Percentiles rank a stretch among this genome's conserved stretches.
Conservation (phyloP, 37 sponge, comb jelly and placozoan species). For the Oscarella lobularis region DNA sequence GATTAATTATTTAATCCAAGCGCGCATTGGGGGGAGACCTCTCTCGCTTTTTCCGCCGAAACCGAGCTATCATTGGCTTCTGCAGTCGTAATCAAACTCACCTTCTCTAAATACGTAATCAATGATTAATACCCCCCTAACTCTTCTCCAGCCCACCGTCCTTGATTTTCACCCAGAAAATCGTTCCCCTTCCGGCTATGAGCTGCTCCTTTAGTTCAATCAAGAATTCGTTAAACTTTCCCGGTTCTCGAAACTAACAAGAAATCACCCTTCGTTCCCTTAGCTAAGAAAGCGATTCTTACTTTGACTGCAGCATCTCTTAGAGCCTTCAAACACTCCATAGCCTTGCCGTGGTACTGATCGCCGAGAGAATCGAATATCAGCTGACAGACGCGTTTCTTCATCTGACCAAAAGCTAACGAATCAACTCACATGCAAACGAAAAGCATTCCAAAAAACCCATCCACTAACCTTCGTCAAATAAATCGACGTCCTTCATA, state of each 20-base stretch:
- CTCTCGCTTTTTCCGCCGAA: neutral
- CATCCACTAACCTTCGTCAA: conserved; percentile 20
- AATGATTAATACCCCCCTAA: too few relatives aligned
- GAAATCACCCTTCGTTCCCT: neutral
- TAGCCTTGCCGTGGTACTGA: conserved; percentile 46
- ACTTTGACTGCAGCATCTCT: conserved; percentile 50
- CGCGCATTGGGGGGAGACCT: neutral
- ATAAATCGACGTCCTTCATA: conserved; percentile 15
- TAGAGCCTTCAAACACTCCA: conserved; percentile 48
- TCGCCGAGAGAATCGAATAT: conserved; percentile 76
- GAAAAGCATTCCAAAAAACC: conserved; percentile 2
- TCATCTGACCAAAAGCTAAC: conserved; percentile 68
- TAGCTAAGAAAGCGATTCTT: conserved; percentile 4
- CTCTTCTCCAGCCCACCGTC: conserved; percentile 8
- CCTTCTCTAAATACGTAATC: neutral
- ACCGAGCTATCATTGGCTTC: conserved; percentile 3
- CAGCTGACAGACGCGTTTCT: conserved; percentile 33
- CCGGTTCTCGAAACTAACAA: conserved; percentile 28
- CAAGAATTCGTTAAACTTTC: conserved; percentile 52
- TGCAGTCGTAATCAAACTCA: conserved; percentile 3
- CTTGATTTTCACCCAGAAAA: conserved; percentile 49
- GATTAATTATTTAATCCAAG: conserved; percentile 4
- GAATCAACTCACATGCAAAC: too few relatives aligned
- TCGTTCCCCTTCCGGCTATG: conserved; percentile 36
- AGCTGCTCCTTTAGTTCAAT: conserved; percentile 34